Conservation (phyloP, 2,888 invertebrate genomes). For the Machimus rusticus region DNA sequence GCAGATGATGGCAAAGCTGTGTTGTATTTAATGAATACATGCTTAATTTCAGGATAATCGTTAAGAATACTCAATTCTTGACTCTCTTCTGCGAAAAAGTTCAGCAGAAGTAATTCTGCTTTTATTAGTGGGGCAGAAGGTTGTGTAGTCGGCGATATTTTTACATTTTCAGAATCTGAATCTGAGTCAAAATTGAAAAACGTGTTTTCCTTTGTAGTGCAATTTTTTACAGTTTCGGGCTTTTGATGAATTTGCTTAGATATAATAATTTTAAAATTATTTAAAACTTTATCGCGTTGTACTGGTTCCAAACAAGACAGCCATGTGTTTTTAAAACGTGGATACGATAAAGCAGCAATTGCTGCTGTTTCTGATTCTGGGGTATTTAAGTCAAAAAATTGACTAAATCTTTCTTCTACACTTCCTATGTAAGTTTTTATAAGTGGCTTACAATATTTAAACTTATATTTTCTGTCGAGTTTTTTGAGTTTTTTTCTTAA, state of each 20-base stretch:
- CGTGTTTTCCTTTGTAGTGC: not conserved
- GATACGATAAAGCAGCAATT: not conserved
- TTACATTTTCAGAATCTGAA: not conserved
- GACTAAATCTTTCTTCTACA: not conserved
- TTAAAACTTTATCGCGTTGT: not conserved
- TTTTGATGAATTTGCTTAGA: not conserved
- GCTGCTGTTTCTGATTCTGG: not conserved
- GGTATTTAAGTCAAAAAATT: not conserved
- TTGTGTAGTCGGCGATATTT: not conserved
- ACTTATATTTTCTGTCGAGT: not conserved
- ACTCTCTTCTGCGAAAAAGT: not conserved
- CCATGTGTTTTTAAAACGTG: not conserved
- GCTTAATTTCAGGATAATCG: not conserved
- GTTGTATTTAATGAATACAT: not conserved
- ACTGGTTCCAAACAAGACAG: not conserved
- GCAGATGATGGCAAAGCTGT: not conserved
- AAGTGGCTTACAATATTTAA: not conserved
- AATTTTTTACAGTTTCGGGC: not conserved
- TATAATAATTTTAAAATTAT: not conserved
- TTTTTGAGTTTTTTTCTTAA: not conserved
- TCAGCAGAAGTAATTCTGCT: not conserved
- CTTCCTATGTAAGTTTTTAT: not conserved
- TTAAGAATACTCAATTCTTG: not conserved
- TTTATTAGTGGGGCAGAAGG: not conserved
- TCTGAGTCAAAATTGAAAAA: not conserved